Conservation (phyloP, 2,888 invertebrate genomes). For the Leucania comma region DNA sequence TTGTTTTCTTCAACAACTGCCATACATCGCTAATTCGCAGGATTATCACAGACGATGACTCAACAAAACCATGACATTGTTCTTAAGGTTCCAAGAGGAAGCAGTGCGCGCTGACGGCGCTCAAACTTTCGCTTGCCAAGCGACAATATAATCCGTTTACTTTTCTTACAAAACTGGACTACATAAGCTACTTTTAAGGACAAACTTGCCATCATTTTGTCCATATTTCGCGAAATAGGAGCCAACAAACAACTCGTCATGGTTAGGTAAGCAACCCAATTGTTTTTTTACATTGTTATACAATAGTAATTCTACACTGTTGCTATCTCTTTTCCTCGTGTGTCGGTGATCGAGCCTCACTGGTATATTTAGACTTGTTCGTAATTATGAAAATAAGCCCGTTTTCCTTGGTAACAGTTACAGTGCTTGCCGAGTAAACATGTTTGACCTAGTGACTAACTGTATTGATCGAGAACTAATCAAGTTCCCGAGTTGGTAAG, state of each 20-base stretch:
- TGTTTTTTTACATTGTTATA: conserved; percentile 50
- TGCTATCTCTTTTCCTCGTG: conserved; percentile 27
- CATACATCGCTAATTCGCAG: conserved; percentile 2
- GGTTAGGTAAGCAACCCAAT: conserved; percentile 56
- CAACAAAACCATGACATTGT: conserved; percentile 11
- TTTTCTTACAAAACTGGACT: conserved; percentile 26
- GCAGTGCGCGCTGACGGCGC: conserved; percentile 28
- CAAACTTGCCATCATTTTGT: conserved; percentile 42
- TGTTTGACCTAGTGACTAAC: conserved; percentile 19
- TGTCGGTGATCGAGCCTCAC: conserved; percentile 6
- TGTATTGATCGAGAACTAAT: conserved; percentile 19
- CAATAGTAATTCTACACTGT: conserved; percentile 59
- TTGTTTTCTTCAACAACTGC: not conserved
- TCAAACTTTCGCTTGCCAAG: conserved; percentile 19
- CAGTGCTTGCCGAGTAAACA: conserved; percentile 23
- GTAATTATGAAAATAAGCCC: conserved; percentile 32
- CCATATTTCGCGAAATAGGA: conserved; percentile 57
- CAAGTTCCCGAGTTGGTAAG: conserved; percentile 4
- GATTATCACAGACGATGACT: conserved; percentile 27
- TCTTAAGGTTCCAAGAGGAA: conserved; percentile 28
- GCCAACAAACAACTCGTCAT: conserved; percentile 38
- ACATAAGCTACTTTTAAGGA: conserved; percentile 40
- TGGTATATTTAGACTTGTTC: conserved; percentile 45
- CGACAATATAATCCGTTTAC: conserved; percentile 29
- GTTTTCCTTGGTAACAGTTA: conserved; percentile 51